phyloP scores from a whole-genome alignment of 64 coral and sea anemone genomes.

The Montipora efflorescens region DNA sequence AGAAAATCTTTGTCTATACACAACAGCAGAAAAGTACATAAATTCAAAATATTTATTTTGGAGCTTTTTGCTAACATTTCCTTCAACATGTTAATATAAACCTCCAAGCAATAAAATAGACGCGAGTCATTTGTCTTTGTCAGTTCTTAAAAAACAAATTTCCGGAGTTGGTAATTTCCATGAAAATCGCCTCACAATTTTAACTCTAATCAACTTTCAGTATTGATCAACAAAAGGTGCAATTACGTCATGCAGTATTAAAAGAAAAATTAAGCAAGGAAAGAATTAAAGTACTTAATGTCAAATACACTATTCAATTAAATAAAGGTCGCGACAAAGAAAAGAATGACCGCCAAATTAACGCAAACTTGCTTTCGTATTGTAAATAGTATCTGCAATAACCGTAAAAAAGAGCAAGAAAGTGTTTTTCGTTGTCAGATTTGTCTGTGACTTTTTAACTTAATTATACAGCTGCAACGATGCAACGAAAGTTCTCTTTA shows the following conservation, averaged over 20 bases:
- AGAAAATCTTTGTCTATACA: too few relatives aligned
- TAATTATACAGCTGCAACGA: too few relatives aligned
- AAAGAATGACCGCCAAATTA: background rate
- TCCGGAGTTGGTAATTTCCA: background rate
- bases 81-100: constrained; percentile 2
- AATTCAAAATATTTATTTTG: background rate
- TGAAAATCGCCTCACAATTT: constrained; percentile 12
- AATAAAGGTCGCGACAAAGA: background rate
- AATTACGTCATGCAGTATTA: background rate
- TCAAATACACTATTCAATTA: background rate
- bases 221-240: background rate
- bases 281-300: constrained; percentile 12
- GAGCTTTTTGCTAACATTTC: background rate
- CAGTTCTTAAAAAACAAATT: background rate
- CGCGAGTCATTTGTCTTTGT: background rate
- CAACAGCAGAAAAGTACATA: background rate
- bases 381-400: background rate
- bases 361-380: background rate
- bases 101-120: background rate
- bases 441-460: background rate
- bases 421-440: background rate
- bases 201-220: constrained; percentile 11
- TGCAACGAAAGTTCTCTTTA: too few relatives aligned
- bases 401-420: background rate
- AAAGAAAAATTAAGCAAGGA: background rate